Base-by-base conservation (phyloP, 2,888 invertebrate genomes). In the Didymodactylos carnosus region DNA sequence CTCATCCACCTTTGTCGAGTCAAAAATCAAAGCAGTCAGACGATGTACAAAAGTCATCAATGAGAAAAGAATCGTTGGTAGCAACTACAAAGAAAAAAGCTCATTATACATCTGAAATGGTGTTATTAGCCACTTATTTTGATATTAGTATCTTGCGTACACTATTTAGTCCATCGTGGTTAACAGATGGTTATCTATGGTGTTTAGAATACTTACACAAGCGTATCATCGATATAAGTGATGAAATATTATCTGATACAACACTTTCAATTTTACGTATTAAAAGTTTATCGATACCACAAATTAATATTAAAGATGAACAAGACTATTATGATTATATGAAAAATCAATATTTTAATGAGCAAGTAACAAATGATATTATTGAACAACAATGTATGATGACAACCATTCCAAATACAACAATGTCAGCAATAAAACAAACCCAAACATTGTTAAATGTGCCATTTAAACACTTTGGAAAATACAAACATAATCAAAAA, bases 121-220 rank as follows among this genome's bases (percentile, higher is more conserved):
- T 39, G 23, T 25, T 27, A 72, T 29, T 41, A 35, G 74, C 74
- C 10, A 74, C 71, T 69, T 71, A 71, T 71, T 86, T 98, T 74
- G 98, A 99, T 83, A 92, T 99, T 0, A 93, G 94, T 4, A 94
- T 97, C 0, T 84, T 99, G 73, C 87, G 97, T 72, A 95, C 97
- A 81, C 86, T 99, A 19, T 94, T 98, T 81, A 90, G 94, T 76
- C 88, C 92, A 0, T 93, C 94, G 80, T 99, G 98, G 98, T 90
- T 92, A 81, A 95, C 97, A 81, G 95, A 97, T 82, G 98, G 98
- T 0, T 75, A 53, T 51, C 23, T 71, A 10, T 75, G 75, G 75
- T 69, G 69, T 49, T 49, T 75, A n/a, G 72, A 75, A 27, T 75
- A 75, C 51, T 72, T 75, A 29, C 25, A 40, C 40, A 49, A 69